phyloP scores from a whole-genome alignment of 2,888 invertebrate species.

The Hypselothyrea guttata region DNA sequence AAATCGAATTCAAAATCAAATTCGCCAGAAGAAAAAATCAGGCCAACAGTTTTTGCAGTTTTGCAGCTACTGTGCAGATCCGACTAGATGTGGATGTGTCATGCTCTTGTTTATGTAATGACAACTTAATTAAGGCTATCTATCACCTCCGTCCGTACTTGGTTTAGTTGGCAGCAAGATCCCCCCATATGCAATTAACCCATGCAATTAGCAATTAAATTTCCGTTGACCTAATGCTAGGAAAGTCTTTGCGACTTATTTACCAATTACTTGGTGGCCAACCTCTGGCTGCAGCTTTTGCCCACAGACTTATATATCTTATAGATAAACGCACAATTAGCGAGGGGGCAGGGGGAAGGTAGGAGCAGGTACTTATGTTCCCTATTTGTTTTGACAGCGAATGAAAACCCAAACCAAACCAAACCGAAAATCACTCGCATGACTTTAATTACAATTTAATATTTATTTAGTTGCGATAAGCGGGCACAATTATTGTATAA shows the following conservation, averaged over 20 bases:
- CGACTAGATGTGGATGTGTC: slow-evolving; percentile 10
- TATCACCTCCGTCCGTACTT: slow-evolving; percentile 57
- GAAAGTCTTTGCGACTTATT: slow-evolving; percentile 74
- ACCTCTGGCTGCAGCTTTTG: too few relatives aligned
- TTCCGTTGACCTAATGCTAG: slow-evolving; percentile 61
- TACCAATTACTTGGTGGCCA: slow-evolving; percentile 74
- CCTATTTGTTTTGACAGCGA: slow-evolving; percentile 40
- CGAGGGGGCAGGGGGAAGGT: slow-evolving; percentile 5
- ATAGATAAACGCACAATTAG: slow-evolving; percentile 67
- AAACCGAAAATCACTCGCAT: slow-evolving; percentile 68
- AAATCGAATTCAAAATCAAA: neutral
- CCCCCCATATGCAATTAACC: slow-evolving; percentile 45
- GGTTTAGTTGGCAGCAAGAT: slow-evolving; percentile 34
- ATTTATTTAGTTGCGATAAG: slow-evolving; percentile 76
- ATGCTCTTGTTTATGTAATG: slow-evolving; percentile 36
- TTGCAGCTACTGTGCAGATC: slow-evolving; percentile 12
- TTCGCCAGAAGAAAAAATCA: slow-evolving; percentile 8
- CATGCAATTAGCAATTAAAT: slow-evolving; percentile 73
- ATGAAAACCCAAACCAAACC: slow-evolving; percentile 26
- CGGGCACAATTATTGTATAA: slow-evolving; percentile 59
- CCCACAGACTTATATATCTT: slow-evolving; percentile 30
- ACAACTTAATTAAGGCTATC: slow-evolving; percentile 69
- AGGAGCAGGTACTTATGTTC: neutral
- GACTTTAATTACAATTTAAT: slow-evolving; percentile 79
- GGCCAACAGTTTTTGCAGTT: slow-evolving; percentile 17